A percentile compares a stretch with the other conserved stretches of the same genome.
Conservation (phyloP, 1,140 invertebrate species). For the Lepidurus arcticus region DNA sequence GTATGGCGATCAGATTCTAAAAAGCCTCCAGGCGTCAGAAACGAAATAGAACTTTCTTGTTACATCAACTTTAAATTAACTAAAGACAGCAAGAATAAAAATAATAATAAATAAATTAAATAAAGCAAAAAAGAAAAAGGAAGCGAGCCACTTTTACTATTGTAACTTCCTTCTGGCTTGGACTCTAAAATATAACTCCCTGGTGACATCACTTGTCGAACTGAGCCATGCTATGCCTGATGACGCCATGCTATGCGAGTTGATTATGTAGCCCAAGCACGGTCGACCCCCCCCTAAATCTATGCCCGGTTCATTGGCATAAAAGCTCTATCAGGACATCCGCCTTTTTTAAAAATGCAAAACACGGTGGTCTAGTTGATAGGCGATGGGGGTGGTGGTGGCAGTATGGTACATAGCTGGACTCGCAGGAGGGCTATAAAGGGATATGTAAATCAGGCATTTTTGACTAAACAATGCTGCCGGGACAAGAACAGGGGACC, state of each 20-base stretch:
- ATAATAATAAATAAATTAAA: no score
- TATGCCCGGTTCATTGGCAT: conserved; percentile 6
- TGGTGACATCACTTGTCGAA: background rate
- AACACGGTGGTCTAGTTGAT: background rate
- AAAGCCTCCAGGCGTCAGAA: no score
- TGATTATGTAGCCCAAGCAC: background rate
- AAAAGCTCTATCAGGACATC: background rate
- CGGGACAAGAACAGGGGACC: no score
- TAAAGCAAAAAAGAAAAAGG: no score
- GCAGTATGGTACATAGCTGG: no score
- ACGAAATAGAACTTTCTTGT: no score
- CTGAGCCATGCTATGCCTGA: background rate
- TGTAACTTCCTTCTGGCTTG: background rate
- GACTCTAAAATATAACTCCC: background rate
- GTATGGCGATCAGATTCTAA: no score
- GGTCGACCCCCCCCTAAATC: background rate
- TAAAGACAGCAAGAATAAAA: no score
- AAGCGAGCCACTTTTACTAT: background rate
- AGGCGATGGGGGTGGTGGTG: background rate
- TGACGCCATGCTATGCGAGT: background rate
- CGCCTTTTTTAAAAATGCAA: background rate
- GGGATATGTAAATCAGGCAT: no score
- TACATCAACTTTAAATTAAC: no score
- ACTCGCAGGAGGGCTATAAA: no score
- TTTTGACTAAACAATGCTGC: no score